Conservation (phyloP, 2,113 vertebrate species). For the Lasiurus cinereus region DNA sequence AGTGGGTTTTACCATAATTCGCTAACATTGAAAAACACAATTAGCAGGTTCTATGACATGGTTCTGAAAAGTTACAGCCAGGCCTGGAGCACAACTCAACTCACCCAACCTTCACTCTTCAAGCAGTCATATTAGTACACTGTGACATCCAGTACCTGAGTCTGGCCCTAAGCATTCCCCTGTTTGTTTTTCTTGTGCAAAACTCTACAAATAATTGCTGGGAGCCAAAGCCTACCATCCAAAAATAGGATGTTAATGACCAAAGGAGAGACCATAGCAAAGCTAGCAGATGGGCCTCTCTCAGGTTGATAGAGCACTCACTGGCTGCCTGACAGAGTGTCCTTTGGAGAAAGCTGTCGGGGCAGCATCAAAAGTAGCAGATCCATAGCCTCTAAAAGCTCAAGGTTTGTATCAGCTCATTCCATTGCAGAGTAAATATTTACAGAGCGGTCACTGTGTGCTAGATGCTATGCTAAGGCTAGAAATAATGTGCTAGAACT, state of each 20-base stretch:
- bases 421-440: neutral
- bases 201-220: neutral
- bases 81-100: neutral
- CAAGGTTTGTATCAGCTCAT: neutral
- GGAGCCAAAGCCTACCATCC: neutral
- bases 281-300: neutral
- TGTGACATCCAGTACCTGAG: neutral
- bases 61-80: neutral
- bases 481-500: neutral
- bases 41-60: neutral
- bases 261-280: neutral
- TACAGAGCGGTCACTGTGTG: neutral
- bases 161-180: neutral
- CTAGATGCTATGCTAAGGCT: neutral
- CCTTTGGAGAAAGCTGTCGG: neutral
- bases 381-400: no score
- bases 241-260: neutral
- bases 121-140: neutral
- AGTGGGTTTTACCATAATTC: neutral
- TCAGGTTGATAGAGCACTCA: neutral
- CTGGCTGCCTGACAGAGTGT: no score
- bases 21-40: neutral
- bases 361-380: neutral
- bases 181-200: conserved; percentile 4
- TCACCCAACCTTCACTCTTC: neutral